These are phyloP conservation scores for Agrochola lychnidis DNA, from an alignment of 2,888 invertebrate species.

Conservation along the genomic window DNA sequence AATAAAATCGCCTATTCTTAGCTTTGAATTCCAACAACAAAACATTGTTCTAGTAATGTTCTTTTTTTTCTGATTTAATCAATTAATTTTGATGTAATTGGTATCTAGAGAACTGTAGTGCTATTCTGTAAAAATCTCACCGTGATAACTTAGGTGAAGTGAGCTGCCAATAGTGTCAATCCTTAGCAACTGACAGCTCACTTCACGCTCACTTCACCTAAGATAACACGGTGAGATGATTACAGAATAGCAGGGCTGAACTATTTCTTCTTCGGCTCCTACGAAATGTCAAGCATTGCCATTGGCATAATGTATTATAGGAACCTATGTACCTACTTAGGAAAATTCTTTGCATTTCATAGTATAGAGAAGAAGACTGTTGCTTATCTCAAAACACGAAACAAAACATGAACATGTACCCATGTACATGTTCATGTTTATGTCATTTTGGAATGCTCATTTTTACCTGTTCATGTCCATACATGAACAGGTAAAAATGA, in stretches of 20 bases:
- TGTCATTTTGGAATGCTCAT: too few relatives aligned
- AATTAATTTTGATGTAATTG: neutral
- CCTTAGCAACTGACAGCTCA: too few relatives aligned
- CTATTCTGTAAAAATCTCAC: too few relatives aligned
- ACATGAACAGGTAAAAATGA: slow-evolving; percentile 20
- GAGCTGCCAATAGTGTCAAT: too few relatives aligned
- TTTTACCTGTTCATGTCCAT: too few relatives aligned
- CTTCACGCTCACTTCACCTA: too few relatives aligned
- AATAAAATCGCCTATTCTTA: neutral
- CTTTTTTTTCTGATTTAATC: neutral
- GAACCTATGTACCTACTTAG: neutral
- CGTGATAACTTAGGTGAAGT: too few relatives aligned
- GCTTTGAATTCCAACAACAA: neutral
- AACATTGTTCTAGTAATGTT: neutral
- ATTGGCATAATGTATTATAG: too few relatives aligned
- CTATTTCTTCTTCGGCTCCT: neutral
- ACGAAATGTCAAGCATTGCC: too few relatives aligned
- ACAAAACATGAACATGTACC: slow-evolving; percentile 34
- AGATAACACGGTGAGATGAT: too few relatives aligned
- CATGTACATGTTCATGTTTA: too few relatives aligned
- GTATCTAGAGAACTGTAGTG: neutral
- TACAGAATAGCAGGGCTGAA: too few relatives aligned
- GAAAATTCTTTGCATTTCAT: neutral
- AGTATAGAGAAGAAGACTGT: slow-evolving; percentile 14
- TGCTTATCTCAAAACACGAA: slow-evolving; percentile 11